Evolutionary conservation across 92 coral and sea anemone species (phyloP), one percentile per base, ranked within the genome.

Genomic region (Heliopora coerulea): DNA sequence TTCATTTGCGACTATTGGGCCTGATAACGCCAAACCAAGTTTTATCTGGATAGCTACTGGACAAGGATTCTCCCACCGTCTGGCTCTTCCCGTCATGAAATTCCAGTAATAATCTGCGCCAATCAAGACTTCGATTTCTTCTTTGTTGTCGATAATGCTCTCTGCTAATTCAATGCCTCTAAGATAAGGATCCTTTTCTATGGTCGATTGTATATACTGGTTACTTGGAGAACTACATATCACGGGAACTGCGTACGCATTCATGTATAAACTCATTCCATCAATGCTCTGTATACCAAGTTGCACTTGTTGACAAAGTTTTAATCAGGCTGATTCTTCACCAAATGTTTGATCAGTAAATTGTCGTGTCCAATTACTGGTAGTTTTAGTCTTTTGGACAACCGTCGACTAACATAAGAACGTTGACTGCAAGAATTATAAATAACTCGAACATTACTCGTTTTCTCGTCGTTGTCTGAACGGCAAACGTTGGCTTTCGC

Each of bases 221-320:
- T n/a, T n/a, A n/a, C n/a, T n/a, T n/a, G n/a, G 70, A 10, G 88
- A 69, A 40, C 70, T 66, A 59, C 88, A 84, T 54, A 80, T 84
- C 17, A 77, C 46, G 31, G 85, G 85, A 44, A 80, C 79, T 41
- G 73, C 56, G 79, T 75, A 68, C 35, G 80, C 83, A 48, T 76
- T 75, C 34, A 85, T 67, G 33, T 81, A 74, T n/a, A 81, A 31
- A 37, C 56, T 68, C 62, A 17, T 65, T 56, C 82, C 88, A 40
- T 69, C 79, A 41, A 52, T 73, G 56, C 64, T 48, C 50, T 25
- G 56, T 11, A 82, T 68, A 28, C 48, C 54, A 30, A 81, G 62
- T 26, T 62, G 64, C 35, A 68, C 86, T 8, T 72, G 82, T 34
- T 74, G 81, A 41, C 70, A 74, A 15, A 61, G 68, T 13, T 41